Conservation (phyloP, 2,888 invertebrate genomes). For the Uropetala carovei region DNA sequence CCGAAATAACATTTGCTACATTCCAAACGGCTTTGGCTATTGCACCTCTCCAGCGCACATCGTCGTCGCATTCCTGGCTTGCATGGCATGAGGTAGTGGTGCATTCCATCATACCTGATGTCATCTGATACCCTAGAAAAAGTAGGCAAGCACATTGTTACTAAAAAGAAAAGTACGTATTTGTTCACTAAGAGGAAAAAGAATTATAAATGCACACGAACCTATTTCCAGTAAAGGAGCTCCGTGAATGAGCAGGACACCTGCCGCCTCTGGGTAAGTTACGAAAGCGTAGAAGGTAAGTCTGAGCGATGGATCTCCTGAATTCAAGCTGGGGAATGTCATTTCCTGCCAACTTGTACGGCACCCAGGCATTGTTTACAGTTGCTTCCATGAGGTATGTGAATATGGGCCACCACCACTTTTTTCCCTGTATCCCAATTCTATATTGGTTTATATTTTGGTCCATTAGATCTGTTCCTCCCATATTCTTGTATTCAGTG, state of each 20-base stretch:
- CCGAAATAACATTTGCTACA: no score
- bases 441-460: conserved; percentile 14
- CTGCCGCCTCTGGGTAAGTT: neutral
- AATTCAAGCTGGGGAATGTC: neutral
- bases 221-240: no score
- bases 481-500: neutral
- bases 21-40: no score
- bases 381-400: neutral
- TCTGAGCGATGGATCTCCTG: neutral
- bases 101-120: neutral
- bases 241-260: neutral
- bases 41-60: no score
- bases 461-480: conserved; percentile 16
- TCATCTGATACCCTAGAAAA: neutral
- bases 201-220: no score
- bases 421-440: neutral
- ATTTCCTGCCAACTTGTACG: neutral
- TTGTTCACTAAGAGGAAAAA: no score
- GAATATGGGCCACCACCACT: neutral
- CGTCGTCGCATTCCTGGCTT: no score
- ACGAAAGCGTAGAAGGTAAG: neutral
- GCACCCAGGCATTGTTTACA: neutral
- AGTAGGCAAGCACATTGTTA: neutral
- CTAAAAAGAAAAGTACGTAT: no score
- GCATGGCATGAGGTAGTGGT: neutral